Evolutionary conservation across 2,888 invertebrate genomes (phyloP), one percentile per base, ranked within the genome.

Genomic region (Melanostoma scalare): DNA sequence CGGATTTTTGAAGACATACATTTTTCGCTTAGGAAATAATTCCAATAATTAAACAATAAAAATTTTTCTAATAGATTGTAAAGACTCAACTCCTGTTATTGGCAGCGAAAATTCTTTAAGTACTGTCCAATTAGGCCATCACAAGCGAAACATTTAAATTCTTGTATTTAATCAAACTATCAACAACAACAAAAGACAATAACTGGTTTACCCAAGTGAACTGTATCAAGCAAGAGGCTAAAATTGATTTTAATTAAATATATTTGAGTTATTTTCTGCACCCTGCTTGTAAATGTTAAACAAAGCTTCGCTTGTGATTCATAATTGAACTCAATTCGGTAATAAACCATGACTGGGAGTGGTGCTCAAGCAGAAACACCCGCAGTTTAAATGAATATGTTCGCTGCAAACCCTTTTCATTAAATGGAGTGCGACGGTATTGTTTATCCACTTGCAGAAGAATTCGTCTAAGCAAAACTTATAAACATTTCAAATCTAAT

Each of bases 321-420:
- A 48, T 61, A 73, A 73, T 42, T 73, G 60, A 73, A 73, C 67
- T 55, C 30, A 35, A 42, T 53, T 68, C 61, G 67, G 73, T 63
- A 73, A 78, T 48, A 46, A 68, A 63, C 30, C 55, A 74, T 56
- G 74, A 9, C 46, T 75, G 75, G 74, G 80, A 75, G 80, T 75
- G 73, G 79, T 73, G 35, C 31, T 68, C 38, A 40, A 48, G 61
- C 68, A 60, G 73, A 30, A 44, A 68, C 73, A 68, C 73, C 73
- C 73, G 55, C 73, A 46, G 31, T 38, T 73, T 31, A 60, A 73
- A 73, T 40, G 52, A 63, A 38, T 63, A 36, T 31, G 40, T 56
- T 50, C 30, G 35, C 50, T 55, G 44, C 35, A 56, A 63, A 75
- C 75, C 56, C 56, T 63, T 74, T 75, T 63, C 6, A 52, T 31